phyloP scores from a whole-genome alignment of 2,113 vertebrate genomes.

The Emydura subglobosa region DNA sequence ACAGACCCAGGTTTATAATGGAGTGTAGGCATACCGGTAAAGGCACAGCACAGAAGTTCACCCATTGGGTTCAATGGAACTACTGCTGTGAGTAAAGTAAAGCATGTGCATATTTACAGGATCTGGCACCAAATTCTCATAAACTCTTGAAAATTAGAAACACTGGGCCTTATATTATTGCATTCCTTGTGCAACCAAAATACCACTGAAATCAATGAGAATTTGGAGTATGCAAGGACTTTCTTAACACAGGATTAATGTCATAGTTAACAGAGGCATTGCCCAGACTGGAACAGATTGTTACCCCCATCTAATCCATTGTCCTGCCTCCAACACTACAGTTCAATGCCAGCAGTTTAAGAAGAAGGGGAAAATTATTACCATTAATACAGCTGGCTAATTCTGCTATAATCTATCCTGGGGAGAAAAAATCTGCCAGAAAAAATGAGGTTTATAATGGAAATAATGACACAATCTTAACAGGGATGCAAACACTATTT shows the following conservation, averaged over 20 bases:
- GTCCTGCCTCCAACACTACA: background rate
- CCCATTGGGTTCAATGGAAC: background rate
- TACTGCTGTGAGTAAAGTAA: background rate
- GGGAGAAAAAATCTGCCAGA: conserved; percentile 8
- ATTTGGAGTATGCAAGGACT: background rate
- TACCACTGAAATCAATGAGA: background rate
- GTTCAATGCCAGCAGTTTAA: background rate
- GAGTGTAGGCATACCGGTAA: too few relatives aligned
- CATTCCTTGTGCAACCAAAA: background rate
- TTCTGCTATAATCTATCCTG: conserved; percentile 23
- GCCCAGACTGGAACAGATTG: background rate
- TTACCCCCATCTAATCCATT: background rate
- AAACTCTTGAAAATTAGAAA: rapidly evolving
- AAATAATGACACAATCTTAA: conserved; percentile 45
- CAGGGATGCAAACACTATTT: conserved; percentile 30
- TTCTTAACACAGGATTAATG: background rate
- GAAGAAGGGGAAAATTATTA: background rate
- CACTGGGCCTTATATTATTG: background rate
- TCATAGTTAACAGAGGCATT: background rate
- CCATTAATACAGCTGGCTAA: background rate
- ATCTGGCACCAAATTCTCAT: background rate
- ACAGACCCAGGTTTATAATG: background rate
- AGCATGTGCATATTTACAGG: rapidly evolving
- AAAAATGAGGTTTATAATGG: conserved; percentile 33
- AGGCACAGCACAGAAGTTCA: background rate